These are phyloP conservation scores for Cerceris rybyensis DNA, from an alignment of 2,888 invertebrate genomes.

Conservation along the genomic window DNA sequence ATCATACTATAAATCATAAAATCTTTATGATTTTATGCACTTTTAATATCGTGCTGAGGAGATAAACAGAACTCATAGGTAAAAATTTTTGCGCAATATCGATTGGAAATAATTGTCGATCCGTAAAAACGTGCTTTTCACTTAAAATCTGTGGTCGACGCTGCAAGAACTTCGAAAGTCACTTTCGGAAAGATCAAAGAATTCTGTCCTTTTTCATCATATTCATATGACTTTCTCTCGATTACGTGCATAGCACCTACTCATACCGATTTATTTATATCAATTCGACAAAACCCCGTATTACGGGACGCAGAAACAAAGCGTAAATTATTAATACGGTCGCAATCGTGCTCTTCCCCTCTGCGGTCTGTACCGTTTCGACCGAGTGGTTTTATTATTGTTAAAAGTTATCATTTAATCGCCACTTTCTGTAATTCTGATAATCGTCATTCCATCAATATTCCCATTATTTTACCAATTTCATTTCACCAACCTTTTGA, in stretches of 20 bases:
- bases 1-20: too few relatives aligned
- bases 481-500: slow-evolving; percentile 7
- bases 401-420: slow-evolving; percentile 53
- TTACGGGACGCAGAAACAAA: slow-evolving; percentile 52
- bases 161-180: slow-evolving; percentile 21
- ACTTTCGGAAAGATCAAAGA: slow-evolving; percentile 28
- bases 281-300: slow-evolving; percentile 48
- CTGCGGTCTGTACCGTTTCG: slow-evolving; percentile 49
- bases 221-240: slow-evolving; percentile 34
- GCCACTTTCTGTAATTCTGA: slow-evolving; percentile 44
- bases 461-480: slow-evolving; percentile 32
- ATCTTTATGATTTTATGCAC: too few relatives aligned
- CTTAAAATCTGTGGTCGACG: slow-evolving; percentile 5
- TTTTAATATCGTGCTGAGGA: not conserved
- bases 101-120: not conserved
- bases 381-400: slow-evolving; percentile 45
- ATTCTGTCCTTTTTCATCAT: slow-evolving; percentile 29
- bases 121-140: too few relatives aligned
- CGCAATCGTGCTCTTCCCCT: slow-evolving; percentile 49
- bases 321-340: slow-evolving; percentile 55
- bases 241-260: slow-evolving; percentile 28
- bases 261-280: slow-evolving; percentile 43
- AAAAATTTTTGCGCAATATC: not conserved
- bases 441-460: slow-evolving; percentile 37
- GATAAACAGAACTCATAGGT: not conserved